Evolutionary conservation across 2,113 vertebrate genomes (phyloP), one percentile per base, ranked within the genome.

Genomic region (Antigone vipio): DNA sequence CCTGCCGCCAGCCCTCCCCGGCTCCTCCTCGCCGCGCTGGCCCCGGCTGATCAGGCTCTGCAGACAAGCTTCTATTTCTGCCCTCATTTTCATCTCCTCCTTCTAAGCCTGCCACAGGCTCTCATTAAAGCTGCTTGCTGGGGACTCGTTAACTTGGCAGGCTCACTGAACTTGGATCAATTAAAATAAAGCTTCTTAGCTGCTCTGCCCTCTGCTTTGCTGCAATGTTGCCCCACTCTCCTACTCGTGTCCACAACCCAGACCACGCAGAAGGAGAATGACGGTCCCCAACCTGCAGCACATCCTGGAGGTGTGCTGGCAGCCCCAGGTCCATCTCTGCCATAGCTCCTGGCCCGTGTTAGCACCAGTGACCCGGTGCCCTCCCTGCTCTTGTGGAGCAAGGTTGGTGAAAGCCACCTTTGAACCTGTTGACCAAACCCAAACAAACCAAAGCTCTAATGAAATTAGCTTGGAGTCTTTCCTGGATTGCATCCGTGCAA

Each of bases 91-190:
- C 89, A 78, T 92, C 86, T 91, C 60, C 40, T 82, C 83, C 82
- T 91, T 52, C 45, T 92, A 85, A 95, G 80, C 66, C 84, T 95
- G 87, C 91, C 69, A 59, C 2, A 0, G 77, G 62, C 77, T 95
- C 89, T 95, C 12, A 58, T 96, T 94, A 95, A 94, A 93, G 77
- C 81, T 94, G 74, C 77, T 96, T 96, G 66, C 93, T 73, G 66
- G 87, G 89, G 84, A 95, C 89, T 93, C 69, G 96, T 97, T 97
- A 96, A 94, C 92, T 97, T 91, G 92, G 81, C 92, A 95, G 87
- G 92, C 92, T 93, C 84, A 89, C 89, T 82, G 92, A 96, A 93
- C 89, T 88, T 4, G 0, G 81, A 91, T 97, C 92, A 94, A 89
- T 96, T 95, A 94, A 95, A 95, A 87, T 68, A 91, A 96, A 97